These are phyloP conservation scores for Furcifer pardalis DNA, from an alignment of 2,797 vertebrate species.

Conservation along the genomic window DNA sequence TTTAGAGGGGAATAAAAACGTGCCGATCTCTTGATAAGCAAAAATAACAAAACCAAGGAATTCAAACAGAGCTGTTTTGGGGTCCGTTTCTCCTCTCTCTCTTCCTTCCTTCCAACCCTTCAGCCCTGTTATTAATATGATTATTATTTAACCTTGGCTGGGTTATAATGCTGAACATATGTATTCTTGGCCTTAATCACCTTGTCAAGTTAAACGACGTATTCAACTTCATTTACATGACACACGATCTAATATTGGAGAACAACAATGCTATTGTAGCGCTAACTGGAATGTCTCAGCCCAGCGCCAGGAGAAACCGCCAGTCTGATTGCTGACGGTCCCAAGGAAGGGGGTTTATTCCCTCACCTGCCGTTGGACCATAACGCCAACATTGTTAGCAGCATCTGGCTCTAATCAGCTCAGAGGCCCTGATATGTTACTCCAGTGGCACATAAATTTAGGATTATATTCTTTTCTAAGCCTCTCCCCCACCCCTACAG, in stretches of 20 bases:
- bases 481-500: slow-evolving; percentile 15
- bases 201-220: slow-evolving; percentile 80
- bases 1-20: slow-evolving; percentile 75
- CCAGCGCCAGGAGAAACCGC: slow-evolving; percentile 78
- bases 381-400: slow-evolving; percentile 84
- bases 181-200: slow-evolving; percentile 81
- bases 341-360: slow-evolving; percentile 78
- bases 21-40: slow-evolving; percentile 82
- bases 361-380: slow-evolving; percentile 83
- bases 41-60: slow-evolving; percentile 70
- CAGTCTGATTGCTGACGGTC: slow-evolving; percentile 78
- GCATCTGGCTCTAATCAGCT: slow-evolving; percentile 85
- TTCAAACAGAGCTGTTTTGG: slow-evolving; percentile 72
- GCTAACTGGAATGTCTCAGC: slow-evolving; percentile 79
- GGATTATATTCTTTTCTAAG: slow-evolving; percentile 81
- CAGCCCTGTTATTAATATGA: slow-evolving; percentile 60
- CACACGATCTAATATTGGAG: slow-evolving; percentile 81
- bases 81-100: slow-evolving; percentile 46
- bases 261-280: slow-evolving; percentile 85
- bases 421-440: slow-evolving; percentile 77
- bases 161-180: slow-evolving; percentile 81
- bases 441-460: slow-evolving; percentile 83
- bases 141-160: slow-evolving; percentile 78
- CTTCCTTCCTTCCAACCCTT: not conserved
- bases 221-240: slow-evolving; percentile 82